These are phyloP conservation scores for Oxytorus armatus DNA, from an alignment of 2,888 invertebrate genomes.

Conservation along the genomic window DNA sequence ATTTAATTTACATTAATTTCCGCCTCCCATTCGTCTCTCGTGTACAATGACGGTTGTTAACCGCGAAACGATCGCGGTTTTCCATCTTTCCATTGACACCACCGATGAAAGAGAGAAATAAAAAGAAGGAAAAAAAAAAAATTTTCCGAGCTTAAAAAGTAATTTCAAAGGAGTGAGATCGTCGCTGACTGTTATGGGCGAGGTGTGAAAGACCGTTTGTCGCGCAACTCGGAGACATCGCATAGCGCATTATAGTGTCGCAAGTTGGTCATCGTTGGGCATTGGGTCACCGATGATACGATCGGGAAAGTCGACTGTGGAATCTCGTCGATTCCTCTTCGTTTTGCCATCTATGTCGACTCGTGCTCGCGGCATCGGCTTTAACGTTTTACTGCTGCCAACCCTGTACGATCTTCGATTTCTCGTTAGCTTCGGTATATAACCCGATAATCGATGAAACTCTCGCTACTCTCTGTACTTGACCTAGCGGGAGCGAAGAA, in stretches of 20 bases:
- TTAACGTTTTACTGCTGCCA: background rate
- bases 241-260: constrained; percentile 42
- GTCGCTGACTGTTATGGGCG: constrained; percentile 1
- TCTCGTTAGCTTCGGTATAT: background rate
- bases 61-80: no score
- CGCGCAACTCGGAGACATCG: constrained; percentile 48
- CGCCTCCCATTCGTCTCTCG: background rate
- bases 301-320: constrained; percentile 65
- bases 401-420: background rate
- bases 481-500: constrained; percentile 60
- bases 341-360: background rate
- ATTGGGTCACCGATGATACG: constrained; percentile 63
- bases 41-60: no score
- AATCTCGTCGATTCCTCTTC: constrained; percentile 48
- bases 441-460: constrained; percentile 18
- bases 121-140: background rate
- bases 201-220: constrained; percentile 15
- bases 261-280: constrained; percentile 63
- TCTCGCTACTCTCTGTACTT: constrained; percentile 49
- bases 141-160: no score
- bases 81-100: no score
- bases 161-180: no score
- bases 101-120: background rate
- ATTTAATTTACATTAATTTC: constrained; percentile 17
- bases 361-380: no score